Evolutionary conservation across 2,888 invertebrate species (phyloP), one percentile per base, ranked within the genome.

Genomic region (Diplazon laetatorius): DNA sequence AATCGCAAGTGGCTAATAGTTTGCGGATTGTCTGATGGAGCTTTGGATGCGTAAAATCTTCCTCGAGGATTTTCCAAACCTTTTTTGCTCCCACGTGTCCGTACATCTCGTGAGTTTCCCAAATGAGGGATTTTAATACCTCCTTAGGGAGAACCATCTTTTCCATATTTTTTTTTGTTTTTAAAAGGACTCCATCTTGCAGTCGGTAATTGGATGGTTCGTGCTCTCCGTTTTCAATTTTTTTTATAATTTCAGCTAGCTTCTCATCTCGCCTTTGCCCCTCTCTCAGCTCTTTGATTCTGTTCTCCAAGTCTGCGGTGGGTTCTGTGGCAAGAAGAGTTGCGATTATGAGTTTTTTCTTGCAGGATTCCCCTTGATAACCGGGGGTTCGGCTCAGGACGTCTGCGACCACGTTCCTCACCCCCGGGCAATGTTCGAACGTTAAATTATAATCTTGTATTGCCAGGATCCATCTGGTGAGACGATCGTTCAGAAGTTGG

Each of bases 391-490:
- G 35, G 20, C 50, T 65, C 9, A 65, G n/a, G 10, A 39, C 37
- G 18, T 65, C 65, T 0, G 65, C 50, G 0, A 65, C 65, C 0
- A 39, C 18, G 37, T 65, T 65, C 9, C 48, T n/a, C 14, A 4
- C 22, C 0, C 65, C 65, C 3, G 65, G 22, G 10, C 65, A 50
- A 25, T 76, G 44, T 5, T 48, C 50, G 0, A 65, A 18, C 3
- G 37, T 37, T 2, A 66, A 8, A 35, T 71, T 16, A 5, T 65
- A 72, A 18, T 71, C 59, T 22, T 72, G 71, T 0, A 76, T 52
- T 1, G 35, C 48, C 14, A 76, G 16, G 0, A 44, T 39, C 76
- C 66, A 76, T 10, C 71, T 3, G 1, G 50, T 66, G 0, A 65
- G 2, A 16, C 71, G 8, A 1, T 59, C 22, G 18, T 65, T 65